Base-by-base conservation (phyloP, 1,140 invertebrate species). In the Ganaspis sp. region DNA sequence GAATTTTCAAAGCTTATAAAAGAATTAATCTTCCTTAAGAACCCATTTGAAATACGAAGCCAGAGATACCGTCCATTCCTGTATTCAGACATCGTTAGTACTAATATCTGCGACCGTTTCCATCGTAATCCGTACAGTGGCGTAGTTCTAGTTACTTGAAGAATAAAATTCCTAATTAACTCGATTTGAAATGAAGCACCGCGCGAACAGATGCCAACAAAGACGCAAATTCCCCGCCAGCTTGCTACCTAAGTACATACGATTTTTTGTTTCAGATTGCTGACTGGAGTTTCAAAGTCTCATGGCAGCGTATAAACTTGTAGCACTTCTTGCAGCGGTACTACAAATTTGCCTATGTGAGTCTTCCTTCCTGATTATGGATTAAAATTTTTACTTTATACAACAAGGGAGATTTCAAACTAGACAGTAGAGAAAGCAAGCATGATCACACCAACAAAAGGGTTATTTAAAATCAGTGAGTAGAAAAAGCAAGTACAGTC, bases 291-390 rank as follows among this genome's bases (percentile, higher is more conserved):
- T 83, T 74, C 80, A 73, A 86, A 83, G 74, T 86, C 90, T 87
- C 85, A 91, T 91, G 90, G 90, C 90, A 90, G 86, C 87, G 83
- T 84, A 84, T 79, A 88, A 88, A 87, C 86, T 90, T 77, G 83
- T 83, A 81, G 86, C 84, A 75, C 83, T 90, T 78, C 84, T 90
- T 80, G 83, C 84, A 70, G 84, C 84, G 72, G 58, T 89, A 78
- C 78, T 90, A 70, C 90, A 90, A 79, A 84, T 90, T 85, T 90
- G 86, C 80, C 83, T 88, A 83, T 90, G 90, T 91, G 77, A 91
- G 90, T 89, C 77, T 73, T 74, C 78, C 74, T 79, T 74, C 73
- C 76, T 76, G 72, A 78, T 74, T 53, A 17, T 15, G n/a, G n/a
- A n/a, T n/a, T n/a, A n/a, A n/a, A n/a, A n/a, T n/a, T n/a, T n/a